Evolutionary conservation across 2,888 invertebrate species (phyloP).

Genomic region (Xylota sylvarum): DNA sequence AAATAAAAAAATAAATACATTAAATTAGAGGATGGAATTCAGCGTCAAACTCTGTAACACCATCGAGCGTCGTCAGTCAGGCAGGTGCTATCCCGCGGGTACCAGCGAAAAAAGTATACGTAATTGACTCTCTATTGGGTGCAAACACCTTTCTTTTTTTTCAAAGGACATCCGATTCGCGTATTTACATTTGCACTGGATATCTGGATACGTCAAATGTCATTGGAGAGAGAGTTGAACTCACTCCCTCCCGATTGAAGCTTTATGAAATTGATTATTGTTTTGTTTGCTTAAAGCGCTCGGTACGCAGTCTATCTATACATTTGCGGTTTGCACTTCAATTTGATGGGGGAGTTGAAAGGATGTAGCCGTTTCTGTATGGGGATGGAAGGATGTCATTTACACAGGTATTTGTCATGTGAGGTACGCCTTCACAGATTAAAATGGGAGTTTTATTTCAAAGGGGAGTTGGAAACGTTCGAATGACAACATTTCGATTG

Average conservation of each 20-base stretch:
- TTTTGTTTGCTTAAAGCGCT: conserved; percentile 66
- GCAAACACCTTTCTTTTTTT: conserved; percentile 56
- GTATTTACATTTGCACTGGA: conserved; percentile 40
- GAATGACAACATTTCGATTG: background rate
- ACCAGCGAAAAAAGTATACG: conserved; percentile 25
- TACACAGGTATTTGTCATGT: conserved; percentile 59
- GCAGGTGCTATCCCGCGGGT: conserved; percentile 47
- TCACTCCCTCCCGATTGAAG: conserved; percentile 29
- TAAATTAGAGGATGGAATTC: conserved; percentile 35
- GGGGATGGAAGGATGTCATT: conserved; percentile 48
- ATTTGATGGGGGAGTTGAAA: conserved; percentile 14
- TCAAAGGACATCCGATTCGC: conserved; percentile 44
- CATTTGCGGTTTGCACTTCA: conserved; percentile 70
- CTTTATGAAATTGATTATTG: conserved; percentile 74
- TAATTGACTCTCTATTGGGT: conserved; percentile 74
- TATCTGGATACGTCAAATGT: conserved; percentile 4
- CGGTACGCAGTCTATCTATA: conserved; percentile 57
- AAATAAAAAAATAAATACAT: background rate
- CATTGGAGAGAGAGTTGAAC: background rate
- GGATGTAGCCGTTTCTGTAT: background rate
- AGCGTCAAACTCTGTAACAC: background rate
- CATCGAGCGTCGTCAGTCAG: conserved; percentile 30
- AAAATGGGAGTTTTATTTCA: conserved; percentile 5
- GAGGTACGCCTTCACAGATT: conserved; percentile 8
- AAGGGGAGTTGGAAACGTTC: background rate